phyloP scores from a whole-genome alignment of 2,888 invertebrate species.

The Drosophila prostipennis region DNA sequence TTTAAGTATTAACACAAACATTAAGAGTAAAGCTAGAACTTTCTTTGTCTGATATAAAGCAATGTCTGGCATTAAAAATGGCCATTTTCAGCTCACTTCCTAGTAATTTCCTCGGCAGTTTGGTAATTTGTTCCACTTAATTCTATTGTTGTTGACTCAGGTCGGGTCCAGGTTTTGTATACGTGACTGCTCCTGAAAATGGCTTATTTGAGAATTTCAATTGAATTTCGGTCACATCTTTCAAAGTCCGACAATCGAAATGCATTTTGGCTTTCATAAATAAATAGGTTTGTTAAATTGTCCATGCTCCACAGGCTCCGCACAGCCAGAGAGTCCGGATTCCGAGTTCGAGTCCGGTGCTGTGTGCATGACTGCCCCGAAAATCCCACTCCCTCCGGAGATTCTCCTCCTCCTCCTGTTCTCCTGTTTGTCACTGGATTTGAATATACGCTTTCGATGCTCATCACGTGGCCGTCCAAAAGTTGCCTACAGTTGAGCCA shows the following conservation, averaged over 20 bases:
- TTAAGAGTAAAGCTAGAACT: background rate
- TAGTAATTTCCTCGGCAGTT: background rate
- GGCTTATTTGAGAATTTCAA: constrained; percentile 58
- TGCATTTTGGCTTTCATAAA: constrained; percentile 72
- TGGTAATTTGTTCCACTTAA: constrained; percentile 28
- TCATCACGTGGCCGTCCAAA: constrained; percentile 56
- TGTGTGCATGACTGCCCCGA: constrained; percentile 29
- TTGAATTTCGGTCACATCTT: constrained; percentile 62
- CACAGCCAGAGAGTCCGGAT: constrained; percentile 1
- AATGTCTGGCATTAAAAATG: background rate
- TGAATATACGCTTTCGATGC: constrained; percentile 70
- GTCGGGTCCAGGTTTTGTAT: constrained; percentile 2
- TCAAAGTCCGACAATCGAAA: constrained; percentile 56
- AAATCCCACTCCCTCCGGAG: constrained; percentile 20
- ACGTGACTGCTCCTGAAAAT: constrained; percentile 62
- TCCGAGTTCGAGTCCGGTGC: constrained; percentile 9
- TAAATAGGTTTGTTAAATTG: constrained; percentile 76
- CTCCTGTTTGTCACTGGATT: constrained; percentile 68
- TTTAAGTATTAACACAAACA: background rate
- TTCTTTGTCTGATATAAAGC: background rate
- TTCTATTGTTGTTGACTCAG: constrained; percentile 34
- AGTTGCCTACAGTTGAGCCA: constrained; percentile 21
- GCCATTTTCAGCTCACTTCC: background rate
- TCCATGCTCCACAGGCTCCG: constrained; percentile 44
- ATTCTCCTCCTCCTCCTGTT: constrained; percentile 15